Base-by-base conservation (phyloP, 1,140 invertebrate species). In the Drosophila oshimai region DNA sequence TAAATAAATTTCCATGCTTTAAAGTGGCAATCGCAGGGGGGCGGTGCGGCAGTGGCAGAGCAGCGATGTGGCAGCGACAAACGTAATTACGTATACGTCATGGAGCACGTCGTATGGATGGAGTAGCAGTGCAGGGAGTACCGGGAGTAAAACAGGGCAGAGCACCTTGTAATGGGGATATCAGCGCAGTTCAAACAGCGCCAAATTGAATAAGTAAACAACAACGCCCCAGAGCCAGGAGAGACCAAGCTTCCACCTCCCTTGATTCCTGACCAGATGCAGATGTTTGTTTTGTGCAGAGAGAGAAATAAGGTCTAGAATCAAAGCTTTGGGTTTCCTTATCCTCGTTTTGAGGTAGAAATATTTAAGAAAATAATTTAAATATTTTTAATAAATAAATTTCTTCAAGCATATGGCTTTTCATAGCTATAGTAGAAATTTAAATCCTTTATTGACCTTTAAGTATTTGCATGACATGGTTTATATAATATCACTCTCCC, bases 1-100 rank as follows among this genome's bases (percentile, higher is more conserved):
- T 87, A 80, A 87, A 81, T 81, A 72, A 81, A 87, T 86, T 87
- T 87, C 67, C 65, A 72, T 81, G 70, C 75, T 62, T 84, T 86
- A 79, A 84, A 84, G 44, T 65, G 58, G 61, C 61, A 65, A 64
- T 64, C 58, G 57, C 3, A 31, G 18, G 24, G 33, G 22, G 15
- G 10, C 6, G n/a, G 28, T 3, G 24, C 10, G 0, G 26, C n/a
- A n/a, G n/a, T n/a, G n/a, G n/a, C n/a, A n/a, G n/a, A 13, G 20
- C n/a, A 9, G 28, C 26, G 17, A 39, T 39, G 54, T 36, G 54
- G 29, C 22, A 60, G 36, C 51, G 26, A 60, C 53, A 62, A 45
- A 62, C 58, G 58, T 61, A 61, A 62, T 62, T 62, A 62, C 58
- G 54, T 62, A 61, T 62, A 62, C 57, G 58, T 26, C 58, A 62